phyloP scores from a whole-genome alignment of 1,140 invertebrate genomes.

The Polypedilum pembai region DNA sequence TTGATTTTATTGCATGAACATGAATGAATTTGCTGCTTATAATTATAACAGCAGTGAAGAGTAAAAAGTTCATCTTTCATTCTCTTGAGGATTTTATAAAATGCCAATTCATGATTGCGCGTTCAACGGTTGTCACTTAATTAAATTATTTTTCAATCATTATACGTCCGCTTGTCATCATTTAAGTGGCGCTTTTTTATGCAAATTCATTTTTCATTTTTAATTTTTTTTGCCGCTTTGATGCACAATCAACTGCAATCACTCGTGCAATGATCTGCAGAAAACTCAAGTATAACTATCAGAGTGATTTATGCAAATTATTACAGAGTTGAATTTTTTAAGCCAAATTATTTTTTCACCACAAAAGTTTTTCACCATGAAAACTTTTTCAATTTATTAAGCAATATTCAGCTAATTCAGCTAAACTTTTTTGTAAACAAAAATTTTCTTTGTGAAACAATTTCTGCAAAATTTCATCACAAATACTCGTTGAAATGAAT shows the following conservation, averaged over 20 bases:
- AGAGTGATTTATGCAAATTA: neutral
- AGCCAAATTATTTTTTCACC: no score
- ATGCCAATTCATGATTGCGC: slow-evolving; percentile 22
- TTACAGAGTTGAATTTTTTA: neutral
- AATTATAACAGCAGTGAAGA: no score
- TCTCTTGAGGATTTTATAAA: neutral
- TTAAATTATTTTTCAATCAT: slow-evolving; percentile 20
- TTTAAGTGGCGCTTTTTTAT: slow-evolving; percentile 3
- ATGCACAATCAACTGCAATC: neutral
- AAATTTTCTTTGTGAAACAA: no score
- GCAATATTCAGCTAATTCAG: no score
- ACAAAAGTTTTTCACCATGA: no score
- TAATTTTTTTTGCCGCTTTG: neutral
- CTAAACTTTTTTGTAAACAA: no score
- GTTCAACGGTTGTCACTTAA: slow-evolving; percentile 1
- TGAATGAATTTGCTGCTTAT: neutral
- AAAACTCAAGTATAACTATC: neutral
- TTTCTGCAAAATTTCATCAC: no score
- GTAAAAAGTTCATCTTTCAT: no score
- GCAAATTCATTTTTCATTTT: neutral
- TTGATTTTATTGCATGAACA: slow-evolving; percentile 1
- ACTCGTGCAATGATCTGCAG: neutral
- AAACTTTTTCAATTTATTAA: no score
- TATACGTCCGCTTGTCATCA: neutral
- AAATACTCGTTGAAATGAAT: no score